Conservation (phyloP, 2,113 vertebrate species). For the Eidolon helvum region DNA sequence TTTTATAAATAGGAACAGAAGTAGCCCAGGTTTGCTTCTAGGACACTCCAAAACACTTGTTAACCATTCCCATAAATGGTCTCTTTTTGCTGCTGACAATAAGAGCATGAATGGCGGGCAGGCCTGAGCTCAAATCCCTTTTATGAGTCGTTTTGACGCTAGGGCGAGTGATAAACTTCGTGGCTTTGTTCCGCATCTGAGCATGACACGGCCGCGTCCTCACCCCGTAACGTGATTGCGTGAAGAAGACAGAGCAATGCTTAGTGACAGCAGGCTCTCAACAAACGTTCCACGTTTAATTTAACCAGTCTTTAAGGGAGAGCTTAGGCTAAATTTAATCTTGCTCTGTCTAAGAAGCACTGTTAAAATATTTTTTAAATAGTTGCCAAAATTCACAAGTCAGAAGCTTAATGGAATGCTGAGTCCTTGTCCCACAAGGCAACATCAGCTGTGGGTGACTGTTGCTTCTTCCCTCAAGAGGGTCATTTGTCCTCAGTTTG, state of each 20-base stretch:
- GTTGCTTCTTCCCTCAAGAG: neutral
- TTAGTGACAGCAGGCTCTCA: neutral
- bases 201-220: neutral
- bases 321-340: neutral
- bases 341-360: neutral
- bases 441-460: fast-evolving
- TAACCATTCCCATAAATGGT: fast-evolving
- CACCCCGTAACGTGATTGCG: fast-evolving
- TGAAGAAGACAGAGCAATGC: neutral
- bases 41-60: neutral
- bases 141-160: fast-evolving
- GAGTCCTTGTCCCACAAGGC: neutral
- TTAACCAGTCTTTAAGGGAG: neutral
- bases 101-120: fast-evolving
- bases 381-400: neutral
- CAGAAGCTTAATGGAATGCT: neutral
- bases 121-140: no score
- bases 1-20: neutral
- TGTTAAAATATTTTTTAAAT: neutral
- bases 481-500: neutral
- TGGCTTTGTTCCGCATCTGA: neutral
- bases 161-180: neutral
- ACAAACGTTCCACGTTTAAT: fast-evolving
- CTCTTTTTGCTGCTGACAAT: fast-evolving
- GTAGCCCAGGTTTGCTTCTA: neutral